Evolutionary conservation across 1,140 invertebrate genomes (phyloP).

Genomic region (Frieseomelitta varia): DNA sequence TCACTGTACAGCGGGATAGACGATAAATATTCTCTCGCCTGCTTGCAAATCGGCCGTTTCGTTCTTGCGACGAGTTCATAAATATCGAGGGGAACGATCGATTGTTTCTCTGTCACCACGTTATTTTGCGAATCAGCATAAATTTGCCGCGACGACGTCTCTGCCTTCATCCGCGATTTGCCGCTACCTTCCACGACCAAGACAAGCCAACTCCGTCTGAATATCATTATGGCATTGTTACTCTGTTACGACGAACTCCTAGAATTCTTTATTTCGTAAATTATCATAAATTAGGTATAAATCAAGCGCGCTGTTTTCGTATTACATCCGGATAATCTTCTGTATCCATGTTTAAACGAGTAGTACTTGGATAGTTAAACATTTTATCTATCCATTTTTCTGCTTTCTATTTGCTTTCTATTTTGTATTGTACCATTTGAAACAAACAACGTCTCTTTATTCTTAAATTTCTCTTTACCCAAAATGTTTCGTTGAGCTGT

Average conservation of each 20-base stretch:
- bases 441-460: not conserved
- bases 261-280: too few relatives aligned
- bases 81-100: conserved; percentile 11
- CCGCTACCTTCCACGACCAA: not conserved
- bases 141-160: not conserved
- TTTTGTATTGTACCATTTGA: not conserved
- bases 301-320: too few relatives aligned
- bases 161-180: not conserved
- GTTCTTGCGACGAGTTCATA: not conserved
- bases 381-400: not conserved
- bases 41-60: not conserved
- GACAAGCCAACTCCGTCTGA: not conserved
- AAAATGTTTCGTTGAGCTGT: not conserved
- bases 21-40: too few relatives aligned
- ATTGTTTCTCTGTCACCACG: not conserved
- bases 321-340: not conserved
- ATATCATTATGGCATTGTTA: not conserved
- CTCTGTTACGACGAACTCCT: not conserved
- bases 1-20: too few relatives aligned
- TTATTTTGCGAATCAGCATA: not conserved
- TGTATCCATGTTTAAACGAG: not conserved
- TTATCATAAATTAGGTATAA: too few relatives aligned
- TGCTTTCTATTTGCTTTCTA: not conserved
- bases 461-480: not conserved
- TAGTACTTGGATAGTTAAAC: not conserved